Base-by-base conservation (phyloP, 2,797 vertebrate genomes). In the Pseudopleuronectes americanus region DNA sequence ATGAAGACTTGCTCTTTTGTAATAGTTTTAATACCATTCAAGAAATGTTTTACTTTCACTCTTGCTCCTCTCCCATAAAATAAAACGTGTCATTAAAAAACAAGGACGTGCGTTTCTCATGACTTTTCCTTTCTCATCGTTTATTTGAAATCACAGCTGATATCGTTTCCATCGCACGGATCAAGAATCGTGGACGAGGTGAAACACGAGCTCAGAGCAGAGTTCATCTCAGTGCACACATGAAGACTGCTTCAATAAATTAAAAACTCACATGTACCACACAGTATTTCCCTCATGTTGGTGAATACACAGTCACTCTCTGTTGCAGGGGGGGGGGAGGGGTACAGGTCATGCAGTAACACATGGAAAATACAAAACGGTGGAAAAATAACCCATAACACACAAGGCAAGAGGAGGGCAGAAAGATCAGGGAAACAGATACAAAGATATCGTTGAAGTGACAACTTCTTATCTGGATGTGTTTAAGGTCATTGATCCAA, bases 191-290 rank as follows among this genome's bases (percentile, higher is more conserved):
- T 77, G 70, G 78, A 83, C 74, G 77, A 90, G 72, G 74, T 73
- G 87, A 85, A 80, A 86, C 77, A 63, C 61, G 9, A 55, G 82
- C 68, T 81, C 55, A 71, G 73, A 80, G 55, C 45, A 79, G 72
- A 65, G 63, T 75, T 85, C 22, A 74, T 85, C 89, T 92, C 91
- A 93, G 90, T 93, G 90, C 90, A 92, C 84, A 84, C 56, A 81
- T 73, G 68, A 90, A 84, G 90, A 82, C 73, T 6, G 83, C 71
- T 91, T 91, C 85, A 91, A 94, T 94, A 94, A 95, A 92, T 94
- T 83, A 93, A 86, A 83, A 80, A 76, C 10, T 63, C 23, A 61
- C 66, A 68, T 84, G 71, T 85, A 90, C 84, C 91, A 89, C 79
- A 84, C 61, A 77, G 63, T 68, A 59, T 79, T 76, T 85, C 73